A percentile compares a stretch with the other conserved stretches of the same genome.
These are phyloP conservation scores for Cyclargus thomasi DNA, from an alignment of 1,140 invertebrate genomes.

Conservation along the genomic window DNA sequence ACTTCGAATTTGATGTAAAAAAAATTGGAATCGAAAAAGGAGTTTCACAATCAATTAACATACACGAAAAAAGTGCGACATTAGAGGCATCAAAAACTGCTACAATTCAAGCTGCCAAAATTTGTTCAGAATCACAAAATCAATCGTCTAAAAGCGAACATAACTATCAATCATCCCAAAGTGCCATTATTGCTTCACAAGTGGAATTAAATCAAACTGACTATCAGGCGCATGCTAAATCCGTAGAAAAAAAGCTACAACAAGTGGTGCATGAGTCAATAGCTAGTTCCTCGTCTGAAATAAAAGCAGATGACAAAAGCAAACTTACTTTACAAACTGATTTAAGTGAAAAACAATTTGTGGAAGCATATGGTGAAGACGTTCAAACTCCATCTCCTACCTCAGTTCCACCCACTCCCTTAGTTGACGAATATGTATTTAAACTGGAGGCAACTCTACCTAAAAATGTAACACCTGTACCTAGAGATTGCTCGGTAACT, in stretches of 20 bases:
- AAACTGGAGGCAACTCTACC: conserved; percentile 41
- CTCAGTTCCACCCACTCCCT: conserved; percentile 25
- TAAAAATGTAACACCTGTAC: conserved; percentile 36
- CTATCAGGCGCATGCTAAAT: neutral
- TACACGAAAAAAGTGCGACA: conserved; percentile 18
- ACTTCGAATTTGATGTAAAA: conserved; percentile 26
- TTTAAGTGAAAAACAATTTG: neutral
- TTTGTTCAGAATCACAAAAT: neutral
- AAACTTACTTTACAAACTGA: conserved; percentile 11
- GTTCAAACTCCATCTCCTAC: conserved; percentile 34
- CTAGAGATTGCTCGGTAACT: conserved; percentile 38
- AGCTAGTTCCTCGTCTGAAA: neutral
- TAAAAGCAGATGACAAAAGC: neutral
- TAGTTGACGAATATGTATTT: conserved; percentile 31
- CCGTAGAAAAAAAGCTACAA: conserved; percentile 4
- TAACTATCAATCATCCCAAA: too few relatives aligned
- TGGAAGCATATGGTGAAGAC: conserved; percentile 21
- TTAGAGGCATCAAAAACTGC: neutral
- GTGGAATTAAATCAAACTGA: neutral
- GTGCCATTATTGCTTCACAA: neutral
- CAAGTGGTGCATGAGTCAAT: neutral
- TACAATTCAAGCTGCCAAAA: conserved; percentile 13
- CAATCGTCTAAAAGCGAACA: too few relatives aligned
- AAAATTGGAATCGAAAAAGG: conserved; percentile 24
- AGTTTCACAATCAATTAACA: conserved; percentile 27